A percentile compares a stretch with the other conserved stretches of the same genome.
phyloP scores from a whole-genome alignment of 2,888 invertebrate species.

The Allophyes oxyacanthae region DNA sequence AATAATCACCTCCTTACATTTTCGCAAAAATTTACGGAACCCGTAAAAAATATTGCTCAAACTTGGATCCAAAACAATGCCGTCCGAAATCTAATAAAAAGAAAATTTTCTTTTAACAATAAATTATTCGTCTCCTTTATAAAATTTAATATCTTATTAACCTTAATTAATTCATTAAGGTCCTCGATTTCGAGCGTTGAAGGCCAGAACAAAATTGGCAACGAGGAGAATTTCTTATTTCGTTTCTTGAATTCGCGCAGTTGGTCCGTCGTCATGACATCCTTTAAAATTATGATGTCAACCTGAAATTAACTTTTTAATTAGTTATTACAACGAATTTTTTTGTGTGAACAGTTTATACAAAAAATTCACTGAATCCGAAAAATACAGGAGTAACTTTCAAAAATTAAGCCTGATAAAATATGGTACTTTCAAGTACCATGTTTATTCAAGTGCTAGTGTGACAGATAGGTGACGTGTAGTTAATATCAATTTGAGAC shows the following conservation, averaged over 20 bases:
- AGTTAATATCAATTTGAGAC: too few species aligned
- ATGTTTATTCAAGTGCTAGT: too few species aligned
- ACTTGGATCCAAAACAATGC: slow-evolving; percentile 58
- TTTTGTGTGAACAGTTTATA: too few species aligned
- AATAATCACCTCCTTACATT: slow-evolving; percentile 52
- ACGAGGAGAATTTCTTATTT: slow-evolving; percentile 53
- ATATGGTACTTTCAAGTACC: too few species aligned
- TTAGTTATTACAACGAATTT: slow-evolving; percentile 14
- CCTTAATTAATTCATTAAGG: slow-evolving; percentile 64
- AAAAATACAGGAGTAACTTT: too few species aligned
- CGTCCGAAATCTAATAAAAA: slow-evolving; percentile 64
- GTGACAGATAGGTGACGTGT: too few species aligned
- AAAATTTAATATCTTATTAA: slow-evolving; percentile 59
- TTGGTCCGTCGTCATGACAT: slow-evolving; percentile 51
- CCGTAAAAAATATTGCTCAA: slow-evolving; percentile 33
- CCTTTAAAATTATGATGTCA: slow-evolving; percentile 65
- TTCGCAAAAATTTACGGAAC: slow-evolving; percentile 31
- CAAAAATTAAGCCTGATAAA: too few species aligned
- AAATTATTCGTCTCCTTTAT: slow-evolving; percentile 44
- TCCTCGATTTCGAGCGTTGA: slow-evolving; percentile 56
- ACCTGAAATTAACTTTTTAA: slow-evolving; percentile 51
- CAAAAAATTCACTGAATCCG: not conserved
- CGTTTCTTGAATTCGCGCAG: slow-evolving; percentile 55
- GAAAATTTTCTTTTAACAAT: slow-evolving; percentile 22
- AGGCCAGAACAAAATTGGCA: slow-evolving; percentile 61